Percentiles rank a stretch among this genome's conserved stretches.
Evolutionary conservation across 2,113 vertebrate genomes (phyloP).

Genomic region (Chaetodon auriga): DNA sequence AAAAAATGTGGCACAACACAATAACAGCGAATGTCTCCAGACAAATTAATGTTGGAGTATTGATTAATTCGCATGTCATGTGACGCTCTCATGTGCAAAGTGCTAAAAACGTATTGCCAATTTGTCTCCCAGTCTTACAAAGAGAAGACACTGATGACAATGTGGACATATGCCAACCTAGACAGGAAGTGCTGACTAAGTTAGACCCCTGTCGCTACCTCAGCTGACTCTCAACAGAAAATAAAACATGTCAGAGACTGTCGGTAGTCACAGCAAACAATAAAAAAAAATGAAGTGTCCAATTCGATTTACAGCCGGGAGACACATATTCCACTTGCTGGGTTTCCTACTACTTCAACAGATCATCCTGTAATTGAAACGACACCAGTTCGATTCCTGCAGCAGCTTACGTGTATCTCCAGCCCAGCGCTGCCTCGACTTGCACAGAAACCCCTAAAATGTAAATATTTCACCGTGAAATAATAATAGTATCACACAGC

Average conservation of each 20-base stretch:
- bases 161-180: slow-evolving; percentile 3
- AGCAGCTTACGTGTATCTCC: slow-evolving; percentile 9
- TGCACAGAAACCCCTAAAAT: slow-evolving; percentile 11
- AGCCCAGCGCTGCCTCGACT: neutral
- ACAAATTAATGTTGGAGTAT: neutral
- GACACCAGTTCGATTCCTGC: neutral
- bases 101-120: neutral
- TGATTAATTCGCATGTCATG: slow-evolving; percentile 21
- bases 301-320: slow-evolving; percentile 26
- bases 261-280: slow-evolving; percentile 40
- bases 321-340: slow-evolving; percentile 23
- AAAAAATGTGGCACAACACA: slow-evolving; percentile 23
- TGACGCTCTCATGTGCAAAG: neutral
- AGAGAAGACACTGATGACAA: slow-evolving; percentile 1
- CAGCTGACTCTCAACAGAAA: slow-evolving; percentile 38
- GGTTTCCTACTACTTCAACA: slow-evolving; percentile 20
- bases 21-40: neutral
- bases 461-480: slow-evolving; percentile 4
- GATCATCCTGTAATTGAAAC: slow-evolving; percentile 13
- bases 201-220: slow-evolving; percentile 33
- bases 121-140: neutral
- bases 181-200: slow-evolving; percentile 45
- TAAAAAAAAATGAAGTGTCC: neutral
- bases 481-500: slow-evolving; percentile 7
- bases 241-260: slow-evolving; percentile 26